These are phyloP conservation scores for Sturmia bella DNA, from an alignment of 2,888 invertebrate species.

Conservation along the genomic window DNA sequence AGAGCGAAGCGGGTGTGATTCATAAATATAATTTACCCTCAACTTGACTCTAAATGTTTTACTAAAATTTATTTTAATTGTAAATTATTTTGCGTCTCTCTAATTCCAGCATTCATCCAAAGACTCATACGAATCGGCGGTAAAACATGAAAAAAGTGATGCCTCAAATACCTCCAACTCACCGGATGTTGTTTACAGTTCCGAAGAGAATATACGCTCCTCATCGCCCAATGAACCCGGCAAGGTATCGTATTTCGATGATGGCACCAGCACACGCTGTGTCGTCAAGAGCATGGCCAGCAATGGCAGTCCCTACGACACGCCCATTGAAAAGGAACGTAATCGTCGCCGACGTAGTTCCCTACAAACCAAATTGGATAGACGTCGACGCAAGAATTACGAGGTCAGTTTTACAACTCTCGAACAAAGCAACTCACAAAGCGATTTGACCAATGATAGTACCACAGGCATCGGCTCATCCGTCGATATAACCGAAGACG, in stretches of 20 bases:
- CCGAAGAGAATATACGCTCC: conserved; percentile 79
- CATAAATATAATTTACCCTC: too few relatives aligned
- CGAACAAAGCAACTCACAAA: conserved; percentile 70
- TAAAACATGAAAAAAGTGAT: conserved; percentile 81
- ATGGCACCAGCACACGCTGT: conserved; percentile 75
- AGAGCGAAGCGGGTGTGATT: too few relatives aligned
- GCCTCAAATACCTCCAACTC: conserved; percentile 74
- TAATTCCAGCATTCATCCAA: conserved; percentile 76
- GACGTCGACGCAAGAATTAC: conserved; percentile 80
- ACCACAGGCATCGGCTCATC: conserved; percentile 73
- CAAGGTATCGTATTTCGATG: conserved; percentile 78
- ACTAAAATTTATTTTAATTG: too few relatives aligned
- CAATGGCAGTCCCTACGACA: conserved; percentile 72
- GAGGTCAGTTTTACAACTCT: conserved; percentile 76
- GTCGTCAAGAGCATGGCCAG: conserved; percentile 74
- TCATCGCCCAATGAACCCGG: conserved; percentile 79
- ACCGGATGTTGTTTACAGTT: conserved; percentile 78
- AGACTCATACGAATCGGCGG: conserved; percentile 81
- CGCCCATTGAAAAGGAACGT: conserved; percentile 77
- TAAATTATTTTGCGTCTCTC: neutral
- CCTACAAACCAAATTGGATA: conserved; percentile 81
- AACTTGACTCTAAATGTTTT: neutral
- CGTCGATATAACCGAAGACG: conserved; percentile 73
- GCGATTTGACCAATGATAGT: conserved; percentile 71
- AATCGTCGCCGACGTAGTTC: conserved; percentile 81